Base-by-base conservation (phyloP, 2,888 invertebrate genomes). In the Dinocampus coccinellae region DNA sequence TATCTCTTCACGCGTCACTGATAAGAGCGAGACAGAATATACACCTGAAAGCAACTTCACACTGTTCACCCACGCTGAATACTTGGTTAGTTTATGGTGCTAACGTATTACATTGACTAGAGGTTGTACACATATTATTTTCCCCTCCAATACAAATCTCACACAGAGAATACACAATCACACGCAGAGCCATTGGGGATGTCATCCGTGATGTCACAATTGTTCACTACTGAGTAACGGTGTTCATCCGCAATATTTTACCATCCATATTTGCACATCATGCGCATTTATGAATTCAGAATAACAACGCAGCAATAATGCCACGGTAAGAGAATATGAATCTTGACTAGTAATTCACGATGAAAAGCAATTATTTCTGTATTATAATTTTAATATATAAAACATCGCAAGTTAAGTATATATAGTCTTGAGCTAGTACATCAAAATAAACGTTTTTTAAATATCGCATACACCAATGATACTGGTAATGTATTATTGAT, bases 221-320 rank as follows among this genome's bases (percentile, higher is more conserved):
- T 57, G 67, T 26, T 57, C 36, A 33, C 24, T 58, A 39, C 64
- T 72, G 73, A 76, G 68, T 78, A 76, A 79, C 77, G 76, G 77
- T 77, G 70, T 62, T 66, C 66, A 73, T 72, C 69, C 71, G 53
- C 68, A 69, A 58, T 55, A 34, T 69, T 72, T 64, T 66, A 57
- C 55, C 71, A 74, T 67, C 73, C 74, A 77, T 78, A 73, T 77
- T 78, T 75, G 75, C 73, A 69, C 73, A 76, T 69, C 66, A 73
- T 73, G 52, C 62, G 72, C 73, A 72, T 73, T 64, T 62, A 72
- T 74, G 70, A 72, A 72, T 69, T 55, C 62, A 34, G 42, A 36
- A 55, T 73, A 67, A 76, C 69, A 74, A 75, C 70, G 62, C 62
- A 73, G 75, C 72, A 75, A 79, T 79, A 78, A 79, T 79, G 79